Percentiles rank a stretch among this genome's conserved stretches.
These are phyloP conservation scores for Scylla paramamosain DNA, from an alignment of 1,140 invertebrate genomes.

Conservation along the genomic window DNA sequence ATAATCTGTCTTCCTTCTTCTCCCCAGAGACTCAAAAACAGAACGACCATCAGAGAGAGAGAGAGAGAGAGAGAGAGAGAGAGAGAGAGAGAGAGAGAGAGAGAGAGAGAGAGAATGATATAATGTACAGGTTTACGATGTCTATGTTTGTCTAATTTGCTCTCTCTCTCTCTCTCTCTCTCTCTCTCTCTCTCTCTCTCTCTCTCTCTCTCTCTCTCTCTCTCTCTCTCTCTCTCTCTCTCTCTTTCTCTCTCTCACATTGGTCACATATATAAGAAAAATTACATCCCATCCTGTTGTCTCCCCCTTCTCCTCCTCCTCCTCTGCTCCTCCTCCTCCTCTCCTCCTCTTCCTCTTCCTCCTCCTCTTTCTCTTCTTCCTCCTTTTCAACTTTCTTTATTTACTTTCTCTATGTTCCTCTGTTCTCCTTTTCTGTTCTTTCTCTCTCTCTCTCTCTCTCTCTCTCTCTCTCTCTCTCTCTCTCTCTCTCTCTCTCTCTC, in stretches of 20 bases:
- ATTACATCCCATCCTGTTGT: background rate
- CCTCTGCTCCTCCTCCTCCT: background rate
- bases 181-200: background rate
- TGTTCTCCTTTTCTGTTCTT: background rate
- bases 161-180: background rate
- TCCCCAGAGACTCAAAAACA: background rate
- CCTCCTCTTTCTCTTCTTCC: background rate
- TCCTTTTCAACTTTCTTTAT: background rate
- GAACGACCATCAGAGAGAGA: background rate
- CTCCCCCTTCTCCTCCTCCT: background rate
- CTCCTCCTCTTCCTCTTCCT: background rate
- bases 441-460: conserved; percentile 34
- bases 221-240: background rate
- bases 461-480: background rate
- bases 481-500: background rate
- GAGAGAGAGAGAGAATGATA: conserved; percentile 26
- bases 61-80: conserved; percentile 32
- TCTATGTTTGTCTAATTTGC: background rate
- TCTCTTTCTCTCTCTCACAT: no score
- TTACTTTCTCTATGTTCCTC: background rate
- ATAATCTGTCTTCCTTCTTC: no score
- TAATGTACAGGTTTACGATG: background rate
- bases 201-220: background rate
- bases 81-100: conserved; percentile 33
- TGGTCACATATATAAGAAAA: no score